These are phyloP conservation scores for Amphipoea lucens DNA, from an alignment of 2,888 invertebrate species.

Conservation along the genomic window DNA sequence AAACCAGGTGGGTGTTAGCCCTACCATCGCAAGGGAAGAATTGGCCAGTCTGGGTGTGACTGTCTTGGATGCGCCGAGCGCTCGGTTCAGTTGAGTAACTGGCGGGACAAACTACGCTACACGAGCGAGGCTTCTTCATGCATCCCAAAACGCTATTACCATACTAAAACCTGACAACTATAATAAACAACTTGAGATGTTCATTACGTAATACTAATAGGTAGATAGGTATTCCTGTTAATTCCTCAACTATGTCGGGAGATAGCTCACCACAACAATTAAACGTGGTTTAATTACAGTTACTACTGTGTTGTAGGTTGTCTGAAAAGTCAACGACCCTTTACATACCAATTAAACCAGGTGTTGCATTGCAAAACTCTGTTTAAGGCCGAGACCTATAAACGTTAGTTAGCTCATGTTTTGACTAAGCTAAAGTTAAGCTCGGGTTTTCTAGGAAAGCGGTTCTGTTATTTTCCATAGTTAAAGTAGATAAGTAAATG, in stretches of 20 bases:
- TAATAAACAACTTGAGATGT: not conserved
- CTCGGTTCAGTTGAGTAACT: no score
- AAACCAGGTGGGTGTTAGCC: no score
- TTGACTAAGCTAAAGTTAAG: not conserved
- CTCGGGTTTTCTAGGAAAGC: no score
- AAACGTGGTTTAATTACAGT: slow-evolving; percentile 4
- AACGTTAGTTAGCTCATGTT: not conserved
- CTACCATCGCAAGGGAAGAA: no score
- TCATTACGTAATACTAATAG: not conserved
- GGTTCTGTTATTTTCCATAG: no score
- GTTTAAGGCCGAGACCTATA: not conserved
- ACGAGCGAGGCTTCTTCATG: no score
- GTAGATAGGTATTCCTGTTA: not conserved
- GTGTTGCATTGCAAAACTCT: not conserved
- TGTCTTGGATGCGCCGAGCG: no score
- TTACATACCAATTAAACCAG: not conserved
- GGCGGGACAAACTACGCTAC: no score
- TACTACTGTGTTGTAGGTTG: not conserved
- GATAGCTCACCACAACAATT: not conserved
- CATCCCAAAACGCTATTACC: no score
- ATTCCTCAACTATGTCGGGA: not conserved
- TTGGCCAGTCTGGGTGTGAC: no score
- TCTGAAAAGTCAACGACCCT: not conserved
- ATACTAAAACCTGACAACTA: not conserved
- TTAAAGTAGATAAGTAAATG: no score